Conservation (phyloP, 1,140 invertebrate genomes). For the Cherax destructor region DNA sequence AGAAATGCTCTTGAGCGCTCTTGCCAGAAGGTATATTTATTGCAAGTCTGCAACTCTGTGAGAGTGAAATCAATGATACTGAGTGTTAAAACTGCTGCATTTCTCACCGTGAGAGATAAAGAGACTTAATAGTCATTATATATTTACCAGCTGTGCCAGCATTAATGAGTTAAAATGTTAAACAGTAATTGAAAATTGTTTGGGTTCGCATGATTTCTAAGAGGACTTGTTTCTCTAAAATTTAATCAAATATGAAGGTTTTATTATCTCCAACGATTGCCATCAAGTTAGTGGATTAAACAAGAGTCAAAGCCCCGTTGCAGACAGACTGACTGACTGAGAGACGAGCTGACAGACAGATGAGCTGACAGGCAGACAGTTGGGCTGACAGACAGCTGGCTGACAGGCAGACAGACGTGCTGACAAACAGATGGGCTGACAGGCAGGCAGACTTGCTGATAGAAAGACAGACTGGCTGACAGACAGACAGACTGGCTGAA, state of each 20-base stretch:
- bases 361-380: not conserved
- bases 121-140: not conserved
- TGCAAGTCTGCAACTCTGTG: no score
- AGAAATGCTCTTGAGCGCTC: no score
- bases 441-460: not conserved
- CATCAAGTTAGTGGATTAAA: not conserved
- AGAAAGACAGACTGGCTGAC: constrained; percentile 10
- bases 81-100: no score
- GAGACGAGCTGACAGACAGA: constrained; percentile 29
- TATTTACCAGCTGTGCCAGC: not conserved
- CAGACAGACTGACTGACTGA: constrained; percentile 18
- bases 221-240: not conserved
- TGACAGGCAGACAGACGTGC: not conserved
- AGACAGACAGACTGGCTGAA: not conserved
- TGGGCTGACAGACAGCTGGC: constrained; percentile 12
- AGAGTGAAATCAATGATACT: no score
- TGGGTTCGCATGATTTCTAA: not conserved
- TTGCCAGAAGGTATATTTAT: no score
- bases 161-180: not conserved
- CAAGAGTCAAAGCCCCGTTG: constrained; percentile 1
- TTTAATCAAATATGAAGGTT: not conserved
- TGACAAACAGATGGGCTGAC: constrained; percentile 22
- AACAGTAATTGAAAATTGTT: not conserved
- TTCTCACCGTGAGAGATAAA: not conserved
- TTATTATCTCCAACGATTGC: not conserved